These are phyloP conservation scores for Protula sp. DNA, from an alignment of 2,888 invertebrate genomes.

Conservation along the genomic window DNA sequence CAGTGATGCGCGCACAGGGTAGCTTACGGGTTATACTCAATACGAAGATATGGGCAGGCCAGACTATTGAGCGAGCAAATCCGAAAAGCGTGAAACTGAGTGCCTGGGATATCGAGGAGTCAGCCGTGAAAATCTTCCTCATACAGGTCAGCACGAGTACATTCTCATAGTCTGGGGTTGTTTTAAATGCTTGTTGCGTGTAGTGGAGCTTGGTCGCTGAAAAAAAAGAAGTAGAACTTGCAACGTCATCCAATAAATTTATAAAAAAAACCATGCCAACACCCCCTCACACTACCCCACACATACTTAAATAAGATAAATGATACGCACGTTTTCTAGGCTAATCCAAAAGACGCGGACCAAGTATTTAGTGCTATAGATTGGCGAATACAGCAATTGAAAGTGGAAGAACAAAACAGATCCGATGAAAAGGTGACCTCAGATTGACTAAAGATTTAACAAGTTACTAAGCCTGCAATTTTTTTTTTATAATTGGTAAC, in stretches of 20 bases:
- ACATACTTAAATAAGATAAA: too few species aligned
- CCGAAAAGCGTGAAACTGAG: slow-evolving; percentile 82
- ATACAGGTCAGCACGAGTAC: slow-evolving; percentile 66
- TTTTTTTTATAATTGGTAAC: too few species aligned
- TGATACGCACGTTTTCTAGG: too few species aligned
- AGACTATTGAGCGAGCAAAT: slow-evolving; percentile 83
- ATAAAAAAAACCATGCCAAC: too few species aligned
- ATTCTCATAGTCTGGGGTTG: neutral
- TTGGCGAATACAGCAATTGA: slow-evolving; percentile 53
- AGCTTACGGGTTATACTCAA: slow-evolving; percentile 84
- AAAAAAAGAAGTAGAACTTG: too few species aligned
- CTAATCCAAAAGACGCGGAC: slow-evolving; percentile 67
- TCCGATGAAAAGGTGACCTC: too few species aligned
- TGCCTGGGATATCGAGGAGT: slow-evolving; percentile 62
- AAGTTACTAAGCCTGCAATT: too few species aligned
- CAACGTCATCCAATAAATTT: too few species aligned
- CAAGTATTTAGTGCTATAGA: slow-evolving; percentile 64
- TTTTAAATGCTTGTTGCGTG: neutral
- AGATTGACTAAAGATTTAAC: too few species aligned
- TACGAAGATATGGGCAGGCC: slow-evolving; percentile 88
- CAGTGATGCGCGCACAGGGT: slow-evolving; percentile 81
- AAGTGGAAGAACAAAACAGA: neutral
- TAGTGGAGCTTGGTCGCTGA: neutral
- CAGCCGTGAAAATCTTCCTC: slow-evolving; percentile 75
- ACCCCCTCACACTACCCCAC: too few species aligned